Percentiles rank a stretch among this genome's conserved stretches.
Conservation (phyloP, 2,888 invertebrate genomes). For the Andrena minutula region DNA sequence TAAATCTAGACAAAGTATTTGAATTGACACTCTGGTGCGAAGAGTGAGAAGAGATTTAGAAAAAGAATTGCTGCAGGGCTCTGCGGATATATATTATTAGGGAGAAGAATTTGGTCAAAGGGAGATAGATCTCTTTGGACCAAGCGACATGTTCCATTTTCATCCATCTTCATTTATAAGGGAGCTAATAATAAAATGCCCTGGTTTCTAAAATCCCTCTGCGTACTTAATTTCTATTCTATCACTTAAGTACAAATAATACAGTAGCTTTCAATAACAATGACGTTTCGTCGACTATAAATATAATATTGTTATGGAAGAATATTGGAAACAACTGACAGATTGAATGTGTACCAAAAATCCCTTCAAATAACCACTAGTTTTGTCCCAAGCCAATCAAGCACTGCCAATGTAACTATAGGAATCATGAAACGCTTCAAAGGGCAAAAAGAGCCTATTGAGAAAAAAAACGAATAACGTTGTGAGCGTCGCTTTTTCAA, state of each 20-base stretch:
- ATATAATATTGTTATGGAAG: background rate
- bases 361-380: background rate
- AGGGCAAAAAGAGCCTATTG: background rate
- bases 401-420: background rate
- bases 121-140: background rate
- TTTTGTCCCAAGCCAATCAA: background rate
- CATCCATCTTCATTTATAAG: background rate
- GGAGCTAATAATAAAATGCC: background rate
- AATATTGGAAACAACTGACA: background rate
- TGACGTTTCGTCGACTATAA: no score
- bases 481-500: background rate
- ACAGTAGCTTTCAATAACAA: background rate
- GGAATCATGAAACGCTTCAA: background rate
- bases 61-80: no score
- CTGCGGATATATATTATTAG: no score
- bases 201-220: background rate
- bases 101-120: background rate
- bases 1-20: no score
- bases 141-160: background rate
- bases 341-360: background rate
- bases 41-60: no score
- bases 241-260: background rate
- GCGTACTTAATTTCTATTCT: no score
- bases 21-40: no score
- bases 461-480: background rate